Evolutionary conservation across 1,140 invertebrate species (phyloP).

Genomic region (Diorhabda sublineata): DNA sequence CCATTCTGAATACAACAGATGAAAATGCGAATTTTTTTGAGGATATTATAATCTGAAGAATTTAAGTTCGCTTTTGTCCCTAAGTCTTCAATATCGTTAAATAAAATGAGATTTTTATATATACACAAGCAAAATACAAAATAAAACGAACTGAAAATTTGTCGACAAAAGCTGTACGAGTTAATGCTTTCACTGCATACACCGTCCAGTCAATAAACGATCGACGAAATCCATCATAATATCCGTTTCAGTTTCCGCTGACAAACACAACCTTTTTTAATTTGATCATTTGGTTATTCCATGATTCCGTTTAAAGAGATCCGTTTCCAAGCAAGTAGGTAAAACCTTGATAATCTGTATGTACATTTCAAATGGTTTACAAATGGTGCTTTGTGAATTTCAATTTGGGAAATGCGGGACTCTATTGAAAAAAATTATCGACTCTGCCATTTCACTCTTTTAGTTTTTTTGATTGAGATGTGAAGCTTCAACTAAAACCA

Average conservation of each 20-base stretch:
- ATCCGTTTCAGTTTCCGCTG: conserved; percentile 14
- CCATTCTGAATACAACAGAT: too few species aligned
- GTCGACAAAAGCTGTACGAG: conserved; percentile 9
- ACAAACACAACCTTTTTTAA: conserved; percentile 10
- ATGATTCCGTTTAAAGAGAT: background rate
- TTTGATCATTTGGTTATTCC: conserved; percentile 2
- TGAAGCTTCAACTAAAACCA: background rate
- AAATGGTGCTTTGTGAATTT: background rate
- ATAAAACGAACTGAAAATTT: background rate
- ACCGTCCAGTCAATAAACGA: conserved; percentile 23
- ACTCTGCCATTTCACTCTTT: background rate
- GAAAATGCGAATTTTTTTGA: too few species aligned
- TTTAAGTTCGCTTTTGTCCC: too few species aligned
- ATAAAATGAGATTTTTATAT: too few species aligned
- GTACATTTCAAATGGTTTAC: background rate
- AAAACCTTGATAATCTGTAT: background rate
- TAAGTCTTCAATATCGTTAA: too few species aligned
- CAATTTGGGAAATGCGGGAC: background rate
- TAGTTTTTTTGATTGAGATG: background rate
- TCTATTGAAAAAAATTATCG: conserved; percentile 3
- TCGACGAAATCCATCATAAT: conserved; percentile 20
- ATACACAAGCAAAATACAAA: background rate
- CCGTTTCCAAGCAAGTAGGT: background rate
- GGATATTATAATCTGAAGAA: too few species aligned
- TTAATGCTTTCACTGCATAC: conserved; percentile 8